Conservation (phyloP, 2,888 invertebrate species). For the Leptopterna dolabrata region DNA sequence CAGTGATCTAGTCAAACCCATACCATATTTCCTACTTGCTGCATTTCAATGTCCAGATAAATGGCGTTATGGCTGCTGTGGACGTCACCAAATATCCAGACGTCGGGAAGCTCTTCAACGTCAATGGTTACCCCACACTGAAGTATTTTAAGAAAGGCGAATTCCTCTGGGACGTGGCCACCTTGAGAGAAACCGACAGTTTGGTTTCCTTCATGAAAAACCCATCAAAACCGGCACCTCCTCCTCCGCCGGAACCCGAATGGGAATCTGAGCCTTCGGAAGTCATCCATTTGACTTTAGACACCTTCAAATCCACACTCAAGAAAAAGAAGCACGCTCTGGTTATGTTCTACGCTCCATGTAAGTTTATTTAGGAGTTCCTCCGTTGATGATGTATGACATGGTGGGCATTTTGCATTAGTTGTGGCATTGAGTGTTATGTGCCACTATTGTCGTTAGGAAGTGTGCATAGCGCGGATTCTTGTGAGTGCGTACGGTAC, state of each 20-base stretch:
- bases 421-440: no score
- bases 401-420: no score
- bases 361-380: slow-evolving; percentile 71
- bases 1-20: no score
- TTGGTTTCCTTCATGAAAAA: slow-evolving; percentile 87
- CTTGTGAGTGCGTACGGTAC: no score
- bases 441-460: no score
- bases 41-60: slow-evolving; percentile 65
- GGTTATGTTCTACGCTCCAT: slow-evolving; percentile 93
- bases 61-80: slow-evolving; percentile 83
- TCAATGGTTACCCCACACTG: slow-evolving; percentile 84
- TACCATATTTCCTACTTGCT: background rate
- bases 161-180: slow-evolving; percentile 79
- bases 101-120: slow-evolving; percentile 76
- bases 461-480: no score
- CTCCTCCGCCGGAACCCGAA: slow-evolving; percentile 82
- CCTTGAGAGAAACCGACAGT: slow-evolving; percentile 80
- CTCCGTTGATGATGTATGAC: background rate
- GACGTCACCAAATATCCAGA: slow-evolving; percentile 84
- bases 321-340: slow-evolving; percentile 89
- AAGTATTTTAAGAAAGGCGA: slow-evolving; percentile 84
- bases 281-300: slow-evolving; percentile 81
- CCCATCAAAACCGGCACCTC: slow-evolving; percentile 82
- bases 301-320: slow-evolving; percentile 78
- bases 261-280: slow-evolving; percentile 83